Evolutionary conservation across 2,797 vertebrate species (phyloP), one percentile per base, ranked within the genome.

Genomic region (Rhabdomys pumilio): DNA sequence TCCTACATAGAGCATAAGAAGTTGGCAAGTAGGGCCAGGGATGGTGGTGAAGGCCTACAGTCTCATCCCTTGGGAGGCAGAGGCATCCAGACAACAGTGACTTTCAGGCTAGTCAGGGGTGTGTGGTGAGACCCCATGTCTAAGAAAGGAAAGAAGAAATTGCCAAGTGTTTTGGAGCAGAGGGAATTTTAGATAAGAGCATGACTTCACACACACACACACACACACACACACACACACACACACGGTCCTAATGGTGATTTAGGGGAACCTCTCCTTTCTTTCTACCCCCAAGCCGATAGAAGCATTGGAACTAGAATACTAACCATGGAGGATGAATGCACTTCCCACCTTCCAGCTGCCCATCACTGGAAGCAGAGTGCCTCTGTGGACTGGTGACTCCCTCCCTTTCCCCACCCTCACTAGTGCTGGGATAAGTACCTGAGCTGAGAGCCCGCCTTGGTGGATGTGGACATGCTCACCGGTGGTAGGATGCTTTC

Each of bases 161-260:
- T 77, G 31, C 20, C 79, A 86, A 47, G 77, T 50, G 80, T 82
- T 96, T 91, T 73, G 41, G 79, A 29, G 31, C 41, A 86, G 53
- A 83, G 73, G 67, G 94, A 89, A 83, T 83, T 94, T 93, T 86
- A 95, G 50, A 91, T 69, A 77, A 88, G 93, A 55, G 4, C 80
- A 81, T 13, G 6, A 15, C 34, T 88, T 26, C 34, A 67, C 41
- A 57, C 17, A 57, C 57, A 57, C 17, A 57, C 57, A 57, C 57
- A 59, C 57, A 59, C 57, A 59, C 19, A 59, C 63, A 65, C 63
- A 20, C 57, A 59, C 57, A 19, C 38, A 38, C 38, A 38, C 38
- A 38, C 38, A 38, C 38, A 38, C 38, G n/a, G 61, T 83, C 47
- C 41, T 47, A n/a, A 10, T 7, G 9, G 34, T 69, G 26, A 77